Evolutionary conservation across 53 echinoderm and acorn worm species (phyloP), one percentile per base, ranked within the genome.

Genomic region (Stichopus horrens): DNA sequence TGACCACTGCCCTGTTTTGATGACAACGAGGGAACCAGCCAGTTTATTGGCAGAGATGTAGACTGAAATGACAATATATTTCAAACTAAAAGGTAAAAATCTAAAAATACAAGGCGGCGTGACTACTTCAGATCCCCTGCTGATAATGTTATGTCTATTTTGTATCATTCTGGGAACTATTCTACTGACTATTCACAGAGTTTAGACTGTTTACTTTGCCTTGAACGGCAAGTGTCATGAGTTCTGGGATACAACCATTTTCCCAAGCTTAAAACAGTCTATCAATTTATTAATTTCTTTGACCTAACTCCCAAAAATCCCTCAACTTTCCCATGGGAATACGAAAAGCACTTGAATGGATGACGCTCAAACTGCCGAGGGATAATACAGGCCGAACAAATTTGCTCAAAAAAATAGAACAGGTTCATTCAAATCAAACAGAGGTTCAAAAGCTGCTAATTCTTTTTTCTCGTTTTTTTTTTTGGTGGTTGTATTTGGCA

Each of bases 271-370:
- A 10, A 11, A 5, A 52, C 14, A 11, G 53, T 5, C 13, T 8
- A 79, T 10, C 54, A 52, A 19, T 53, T 54, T 53, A 16, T 14
- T 63, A 10, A 8, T 63, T 63, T 63, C 16, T 63, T 13, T 13
- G 16, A 63, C 4, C 8, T 79, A 79, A 53, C 18, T 79, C 79
- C 9, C 7, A 79, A 79, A 53, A 19, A 55, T 79, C 79, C 79
- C 54, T 79, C 79, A 55, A 54, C 54, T 53, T 79, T 55, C 79
- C 79, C 79, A 55, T 79, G 79, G 79, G 79, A 79, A 79, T 55
- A 19, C 6, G 19, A 53, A 79, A 53, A 53, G 53, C 51, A 79
- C 55, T 79, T 63, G 9, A 79, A 5, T 9, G 16, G 79, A n/a
- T 53, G 10, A 16, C 10, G 16, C 16, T 13, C 16, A 63, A 63